These are phyloP conservation scores for Aldabrachelys gigantea DNA, from an alignment of 2,113 vertebrate genomes.

Conservation along the genomic window DNA sequence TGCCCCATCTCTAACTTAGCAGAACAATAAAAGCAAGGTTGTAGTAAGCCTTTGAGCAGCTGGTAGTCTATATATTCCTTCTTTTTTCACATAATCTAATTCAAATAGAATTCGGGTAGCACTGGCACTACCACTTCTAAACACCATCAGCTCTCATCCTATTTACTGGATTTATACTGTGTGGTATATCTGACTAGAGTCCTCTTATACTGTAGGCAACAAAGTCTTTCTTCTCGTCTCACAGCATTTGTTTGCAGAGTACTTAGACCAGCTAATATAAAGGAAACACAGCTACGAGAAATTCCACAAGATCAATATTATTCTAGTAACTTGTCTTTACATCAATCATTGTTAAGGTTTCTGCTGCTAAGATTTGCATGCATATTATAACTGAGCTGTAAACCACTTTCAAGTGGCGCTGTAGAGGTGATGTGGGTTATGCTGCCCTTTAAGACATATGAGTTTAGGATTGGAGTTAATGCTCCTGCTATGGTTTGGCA, in stretches of 20 bases:
- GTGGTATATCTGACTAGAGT: constrained; percentile 23
- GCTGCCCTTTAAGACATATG: constrained; percentile 74
- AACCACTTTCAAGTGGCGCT: neutral
- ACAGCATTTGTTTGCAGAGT: constrained; percentile 45
- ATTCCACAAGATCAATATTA: constrained; percentile 63
- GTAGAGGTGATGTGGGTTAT: constrained; percentile 47
- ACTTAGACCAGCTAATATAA: constrained; percentile 35
- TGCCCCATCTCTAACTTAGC: constrained; percentile 88
- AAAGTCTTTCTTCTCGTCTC: constrained; percentile 32
- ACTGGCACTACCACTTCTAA: constrained; percentile 78
- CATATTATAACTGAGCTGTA: constrained; percentile 62
- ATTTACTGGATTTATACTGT: constrained; percentile 66
- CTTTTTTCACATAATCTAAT: constrained; percentile 82
- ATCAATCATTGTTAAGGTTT: constrained; percentile 54
- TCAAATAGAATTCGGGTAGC: constrained; percentile 77
- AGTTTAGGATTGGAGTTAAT: constrained; percentile 71
- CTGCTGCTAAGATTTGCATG: constrained; percentile 53
- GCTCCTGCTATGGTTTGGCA: constrained; percentile 75
- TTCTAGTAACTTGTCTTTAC: constrained; percentile 73
- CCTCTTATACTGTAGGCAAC: constrained; percentile 29
- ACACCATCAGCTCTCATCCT: constrained; percentile 57
- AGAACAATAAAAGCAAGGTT: constrained; percentile 89
- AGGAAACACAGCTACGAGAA: constrained; percentile 52
- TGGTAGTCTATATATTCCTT: constrained; percentile 85
- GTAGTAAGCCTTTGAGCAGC: constrained; percentile 88